phyloP scores from a whole-genome alignment of 1,140 invertebrate genomes.

The Octopus sinensis region DNA sequence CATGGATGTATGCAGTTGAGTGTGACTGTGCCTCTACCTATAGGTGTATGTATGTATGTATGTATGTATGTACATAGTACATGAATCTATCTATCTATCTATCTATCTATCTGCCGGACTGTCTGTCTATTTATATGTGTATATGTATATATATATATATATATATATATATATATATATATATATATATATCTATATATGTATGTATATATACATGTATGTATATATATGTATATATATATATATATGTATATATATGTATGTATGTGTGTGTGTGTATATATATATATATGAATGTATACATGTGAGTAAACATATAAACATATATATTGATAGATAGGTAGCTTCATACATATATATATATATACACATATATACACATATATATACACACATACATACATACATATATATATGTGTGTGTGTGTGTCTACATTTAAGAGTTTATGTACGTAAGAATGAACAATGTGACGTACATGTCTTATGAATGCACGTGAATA shows the following conservation, averaged over 20 bases:
- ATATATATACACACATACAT: background rate
- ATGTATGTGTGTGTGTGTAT: background rate
- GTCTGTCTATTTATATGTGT: background rate
- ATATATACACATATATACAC: background rate
- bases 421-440: background rate
- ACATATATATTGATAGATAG: background rate
- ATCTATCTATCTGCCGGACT: background rate
- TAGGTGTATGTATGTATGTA: background rate
- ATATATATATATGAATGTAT: background rate
- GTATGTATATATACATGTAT: background rate
- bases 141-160: constrained; percentile 6
- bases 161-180: background rate
- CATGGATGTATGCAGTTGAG: background rate
- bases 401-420: background rate
- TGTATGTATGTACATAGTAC: background rate
- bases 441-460: too few species aligned
- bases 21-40: background rate
- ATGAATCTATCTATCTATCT: background rate
- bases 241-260: background rate
- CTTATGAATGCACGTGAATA: too few species aligned
- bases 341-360: background rate
- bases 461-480: too few species aligned
- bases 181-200: background rate
- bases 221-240: background rate
- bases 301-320: background rate